A percentile compares a stretch with the other conserved stretches of the same genome.
Evolutionary conservation across 2,797 vertebrate species (phyloP).

Genomic region (Fistularia tabacaria): DNA sequence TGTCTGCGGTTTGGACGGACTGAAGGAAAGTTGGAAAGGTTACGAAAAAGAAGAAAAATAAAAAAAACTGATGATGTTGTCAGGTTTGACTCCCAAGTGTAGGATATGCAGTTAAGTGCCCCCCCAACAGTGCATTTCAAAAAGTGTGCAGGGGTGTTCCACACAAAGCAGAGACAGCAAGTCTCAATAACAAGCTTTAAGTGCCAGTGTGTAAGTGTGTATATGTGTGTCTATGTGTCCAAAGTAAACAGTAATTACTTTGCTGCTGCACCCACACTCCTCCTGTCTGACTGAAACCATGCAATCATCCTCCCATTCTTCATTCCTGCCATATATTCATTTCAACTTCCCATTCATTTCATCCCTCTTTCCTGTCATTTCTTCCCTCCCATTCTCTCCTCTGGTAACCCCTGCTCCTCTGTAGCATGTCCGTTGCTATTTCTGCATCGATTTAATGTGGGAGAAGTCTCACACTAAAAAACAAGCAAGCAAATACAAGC

Average conservation of each 20-base stretch:
- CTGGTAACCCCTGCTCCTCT: not conserved
- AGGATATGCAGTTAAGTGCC: not conserved
- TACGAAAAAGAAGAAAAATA: not conserved
- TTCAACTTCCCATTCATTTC: not conserved
- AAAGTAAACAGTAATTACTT: constrained; percentile 68
- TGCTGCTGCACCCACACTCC: constrained; percentile 53
- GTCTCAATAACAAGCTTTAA: constrained; percentile 25
- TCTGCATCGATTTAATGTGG: constrained; percentile 5
- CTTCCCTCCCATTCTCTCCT: not conserved
- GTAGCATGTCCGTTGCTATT: too few relatives aligned
- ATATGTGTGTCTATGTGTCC: constrained; percentile 30
- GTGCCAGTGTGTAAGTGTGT: constrained; percentile 13
- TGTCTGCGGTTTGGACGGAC: not conserved
- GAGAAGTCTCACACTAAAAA: not conserved
- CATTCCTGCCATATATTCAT: constrained; percentile 23
- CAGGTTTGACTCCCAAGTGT: not conserved
- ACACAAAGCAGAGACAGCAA: constrained; percentile 48
- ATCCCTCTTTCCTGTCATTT: constrained; percentile 4
- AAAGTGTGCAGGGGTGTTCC: not conserved
- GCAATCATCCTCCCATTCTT: constrained; percentile 53
- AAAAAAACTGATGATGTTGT: not conserved
- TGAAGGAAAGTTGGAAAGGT: not conserved
- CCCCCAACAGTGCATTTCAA: constrained; percentile 1
- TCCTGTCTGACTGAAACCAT: constrained; percentile 53
- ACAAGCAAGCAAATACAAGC: too few relatives aligned